Percentiles rank a stretch among this genome's conserved stretches.
phyloP scores from a whole-genome alignment of 2,888 invertebrate species.

The Cephonodes hylas region DNA sequence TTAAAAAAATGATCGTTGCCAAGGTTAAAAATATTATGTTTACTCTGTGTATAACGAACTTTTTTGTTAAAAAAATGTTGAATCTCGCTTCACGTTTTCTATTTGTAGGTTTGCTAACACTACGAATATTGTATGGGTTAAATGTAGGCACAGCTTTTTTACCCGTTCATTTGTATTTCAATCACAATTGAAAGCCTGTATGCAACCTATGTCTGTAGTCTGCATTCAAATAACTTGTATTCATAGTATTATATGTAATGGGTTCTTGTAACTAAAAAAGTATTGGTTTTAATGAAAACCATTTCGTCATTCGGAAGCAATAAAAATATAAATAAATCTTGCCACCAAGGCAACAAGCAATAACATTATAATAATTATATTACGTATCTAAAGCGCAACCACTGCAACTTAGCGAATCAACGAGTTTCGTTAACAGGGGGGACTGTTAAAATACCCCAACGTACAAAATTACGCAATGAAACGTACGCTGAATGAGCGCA shows the following conservation, averaged over 20 bases:
- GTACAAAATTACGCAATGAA: slow-evolving; percentile 68
- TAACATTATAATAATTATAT: slow-evolving; percentile 16
- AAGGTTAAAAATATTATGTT: slow-evolving; percentile 16
- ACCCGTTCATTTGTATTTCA: background rate
- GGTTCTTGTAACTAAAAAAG: background rate
- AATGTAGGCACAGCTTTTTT: background rate
- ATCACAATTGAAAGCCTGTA: background rate
- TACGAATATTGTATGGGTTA: background rate
- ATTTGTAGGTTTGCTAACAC: background rate
- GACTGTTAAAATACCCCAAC: slow-evolving; percentile 33
- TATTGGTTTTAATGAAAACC: background rate
- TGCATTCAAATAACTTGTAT: no score
- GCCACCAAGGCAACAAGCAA: background rate
- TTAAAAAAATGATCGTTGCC: slow-evolving; percentile 21
- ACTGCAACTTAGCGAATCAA: slow-evolving; percentile 19
- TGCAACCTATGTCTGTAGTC: no score
- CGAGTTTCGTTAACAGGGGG: slow-evolving; percentile 23
- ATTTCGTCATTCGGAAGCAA: background rate
- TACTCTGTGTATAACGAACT: background rate
- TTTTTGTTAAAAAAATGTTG: background rate
- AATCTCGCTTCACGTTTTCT: background rate
- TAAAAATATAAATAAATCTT: background rate
- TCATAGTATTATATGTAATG: background rate
- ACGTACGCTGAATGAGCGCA: slow-evolving; percentile 64
- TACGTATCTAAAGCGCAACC: slow-evolving; percentile 8